Base-by-base conservation (phyloP, 2,113 vertebrate genomes). In the Paramisgurnus dabryanus region DNA sequence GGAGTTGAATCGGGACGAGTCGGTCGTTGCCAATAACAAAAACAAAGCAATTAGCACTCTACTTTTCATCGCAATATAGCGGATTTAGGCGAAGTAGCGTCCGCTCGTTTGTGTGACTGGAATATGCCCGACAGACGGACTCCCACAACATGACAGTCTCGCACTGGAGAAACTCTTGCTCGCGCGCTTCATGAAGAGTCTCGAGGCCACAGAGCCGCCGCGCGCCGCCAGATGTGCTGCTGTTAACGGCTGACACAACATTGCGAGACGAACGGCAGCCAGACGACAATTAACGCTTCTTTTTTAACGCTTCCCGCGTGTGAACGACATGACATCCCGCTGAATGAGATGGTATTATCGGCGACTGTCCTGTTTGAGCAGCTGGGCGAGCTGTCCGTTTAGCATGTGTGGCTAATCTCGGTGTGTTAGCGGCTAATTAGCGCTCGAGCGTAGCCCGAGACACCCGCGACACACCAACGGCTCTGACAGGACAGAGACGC, bases 121-220 rank as follows among this genome's bases (percentile, higher is more conserved):
- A 77, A 77, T 39, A 58, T 66, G 40, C 47, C 18, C 78, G 15
- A 63, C 70, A 49, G 70, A 74, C 55, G 53, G 65, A 73, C 57
- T 40, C 55, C 4, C n/a, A 47, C 64, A 91, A 88, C 86, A 92
- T 91, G 91, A 74, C 79, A 72, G 80, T 74, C 82, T 63, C 85
- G 49, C 86, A 73, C 84, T 85, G 22, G 49, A 82, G 75, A 85
- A 57, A 67, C 61, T 77, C 61, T 63, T 76, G 34, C 74, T 76
- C 87, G 53, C 87, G 90, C 86, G 82, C 86, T 67, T 85, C 89
- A 87, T 88, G 88, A 76, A 64, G 82, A 89, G 55, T 89, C 87
- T 88, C 87, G 79, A 93, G 92, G 92, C 92, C 91, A 86, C 85
- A 84, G 86, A 78, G 45, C 87, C 88, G 88, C 90, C 89, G 85